Evolutionary conservation across 2,888 invertebrate species (phyloP), one percentile per base, ranked within the genome.

Genomic region (Conomelus anceps): DNA sequence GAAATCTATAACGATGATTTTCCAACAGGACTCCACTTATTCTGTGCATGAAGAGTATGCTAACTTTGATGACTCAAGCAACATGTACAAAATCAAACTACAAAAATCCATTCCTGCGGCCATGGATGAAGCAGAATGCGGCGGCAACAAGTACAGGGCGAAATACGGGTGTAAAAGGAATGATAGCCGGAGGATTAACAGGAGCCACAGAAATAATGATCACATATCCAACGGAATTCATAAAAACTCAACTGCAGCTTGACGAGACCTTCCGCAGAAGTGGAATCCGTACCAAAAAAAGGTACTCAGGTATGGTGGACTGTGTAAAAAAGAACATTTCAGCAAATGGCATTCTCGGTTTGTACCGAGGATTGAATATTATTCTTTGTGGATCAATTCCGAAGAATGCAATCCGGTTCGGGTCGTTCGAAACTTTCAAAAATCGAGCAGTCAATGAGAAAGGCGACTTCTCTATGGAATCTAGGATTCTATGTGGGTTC

Each of bases 171-270:
- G 91, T 98, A 34, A 98, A 99, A 94, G 99, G 99, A 92, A 97
- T 99, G 91, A 95, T 99, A 89, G 98, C 98, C 26, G 92, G 97
- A 92, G 99, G 98, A 89, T 98, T 99, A 90, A 99, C 99, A 90
- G 99, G 99, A 90, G 99, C 98, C 92, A 98, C 99, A 93, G 99
- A 99, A 95, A 99, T 99, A 93, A 99, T 99, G 94, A 99, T 99
- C 91, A 99, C 99, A 92, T 99, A 97, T 94, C 99, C 99, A 13
- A 99, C 99, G 11, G 99, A 99, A 94, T 99, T 98, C 93, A 99
- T 99, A 4, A 99, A 99, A 94, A 99, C 99, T 91, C 99, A 99
- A 93, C 95, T 99, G 90, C 99, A 99, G 93, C 94, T 99, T 91
- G 99, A 99, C 93, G 99, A 99, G 93, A 98, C 98, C 94, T 86